These are phyloP conservation scores for Aporrectodea caliginosa DNA, from an alignment of 1,140 invertebrate genomes.

Conservation along the genomic window DNA sequence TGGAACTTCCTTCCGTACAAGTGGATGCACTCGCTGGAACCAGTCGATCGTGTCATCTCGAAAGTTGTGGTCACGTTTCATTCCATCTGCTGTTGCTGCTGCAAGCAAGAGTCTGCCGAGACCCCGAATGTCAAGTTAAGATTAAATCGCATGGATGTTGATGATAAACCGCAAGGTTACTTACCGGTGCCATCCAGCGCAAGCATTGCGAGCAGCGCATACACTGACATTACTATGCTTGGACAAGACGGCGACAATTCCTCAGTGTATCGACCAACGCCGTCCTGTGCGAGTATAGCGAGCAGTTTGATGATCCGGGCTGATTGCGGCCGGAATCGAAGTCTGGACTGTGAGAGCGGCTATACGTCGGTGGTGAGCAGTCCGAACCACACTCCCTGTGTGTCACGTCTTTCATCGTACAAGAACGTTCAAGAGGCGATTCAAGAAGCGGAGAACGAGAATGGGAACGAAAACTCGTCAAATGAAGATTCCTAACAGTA, in stretches of 20 bases:
- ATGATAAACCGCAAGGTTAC: neutral
- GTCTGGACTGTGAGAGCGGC: neutral
- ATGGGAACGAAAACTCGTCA: neutral
- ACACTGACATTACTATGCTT: neutral
- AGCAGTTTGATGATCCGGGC: neutral
- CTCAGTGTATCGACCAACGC: neutral
- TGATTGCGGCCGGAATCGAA: neutral
- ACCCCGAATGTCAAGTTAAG: neutral
- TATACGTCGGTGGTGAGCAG: neutral
- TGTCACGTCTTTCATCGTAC: neutral
- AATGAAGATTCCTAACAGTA: neutral
- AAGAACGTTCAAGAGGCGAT: neutral
- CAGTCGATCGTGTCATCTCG: constrained; percentile 45
- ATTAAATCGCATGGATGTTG: neutral
- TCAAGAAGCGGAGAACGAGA: neutral
- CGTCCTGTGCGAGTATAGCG: neutral
- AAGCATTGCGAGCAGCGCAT: neutral
- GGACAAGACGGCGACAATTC: neutral
- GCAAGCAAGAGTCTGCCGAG: neutral
- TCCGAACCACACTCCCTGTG: neutral
- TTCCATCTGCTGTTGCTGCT: neutral
- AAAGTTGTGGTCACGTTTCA: neutral
- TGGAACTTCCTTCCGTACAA: constrained; percentile 60
- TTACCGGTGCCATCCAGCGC: neutral
- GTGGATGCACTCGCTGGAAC: constrained; percentile 57